Evolutionary conservation across 2,888 invertebrate genomes (phyloP).

Genomic region (Antheraea yamamai): DNA sequence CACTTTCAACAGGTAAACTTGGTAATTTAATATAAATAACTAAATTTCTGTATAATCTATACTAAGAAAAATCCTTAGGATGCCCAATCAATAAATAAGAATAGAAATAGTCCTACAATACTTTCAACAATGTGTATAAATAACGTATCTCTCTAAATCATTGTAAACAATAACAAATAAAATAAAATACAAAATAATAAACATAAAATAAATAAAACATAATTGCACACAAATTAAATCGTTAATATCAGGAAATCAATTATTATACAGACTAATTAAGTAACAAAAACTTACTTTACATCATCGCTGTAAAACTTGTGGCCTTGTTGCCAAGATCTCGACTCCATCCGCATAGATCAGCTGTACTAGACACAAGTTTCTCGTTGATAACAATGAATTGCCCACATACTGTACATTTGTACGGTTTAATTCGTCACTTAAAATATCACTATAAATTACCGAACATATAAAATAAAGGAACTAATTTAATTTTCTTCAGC

Average conservation of each 20-base stretch:
- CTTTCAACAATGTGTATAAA: too few species aligned
- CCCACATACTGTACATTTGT: constrained; percentile 19
- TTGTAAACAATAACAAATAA: background rate
- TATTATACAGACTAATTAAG: constrained; percentile 8
- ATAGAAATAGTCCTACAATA: too few species aligned
- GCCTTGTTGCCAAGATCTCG: constrained; percentile 59
- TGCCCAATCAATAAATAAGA: too few species aligned
- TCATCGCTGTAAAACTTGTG: constrained; percentile 57
- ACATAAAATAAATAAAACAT: background rate
- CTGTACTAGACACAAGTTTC: constrained; percentile 7
- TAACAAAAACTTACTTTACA: constrained; percentile 64
- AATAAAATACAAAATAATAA: background rate
- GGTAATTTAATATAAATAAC: too few species aligned
- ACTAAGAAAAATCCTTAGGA: too few species aligned
- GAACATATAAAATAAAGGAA: background rate
- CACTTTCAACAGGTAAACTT: too few species aligned
- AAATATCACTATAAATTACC: constrained; percentile 13
- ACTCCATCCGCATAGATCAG: constrained; percentile 36
- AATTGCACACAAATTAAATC: background rate
- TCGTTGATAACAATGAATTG: constrained; percentile 11
- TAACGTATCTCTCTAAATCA: background rate
- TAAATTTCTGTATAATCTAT: too few species aligned
- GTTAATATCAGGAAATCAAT: background rate
- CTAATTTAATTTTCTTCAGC: background rate
- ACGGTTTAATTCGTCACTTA: constrained; percentile 50